A percentile compares a stretch with the other conserved stretches of the same genome.
Conservation (phyloP, 1,140 invertebrate species). For the Luehdorfia chinensis region DNA sequence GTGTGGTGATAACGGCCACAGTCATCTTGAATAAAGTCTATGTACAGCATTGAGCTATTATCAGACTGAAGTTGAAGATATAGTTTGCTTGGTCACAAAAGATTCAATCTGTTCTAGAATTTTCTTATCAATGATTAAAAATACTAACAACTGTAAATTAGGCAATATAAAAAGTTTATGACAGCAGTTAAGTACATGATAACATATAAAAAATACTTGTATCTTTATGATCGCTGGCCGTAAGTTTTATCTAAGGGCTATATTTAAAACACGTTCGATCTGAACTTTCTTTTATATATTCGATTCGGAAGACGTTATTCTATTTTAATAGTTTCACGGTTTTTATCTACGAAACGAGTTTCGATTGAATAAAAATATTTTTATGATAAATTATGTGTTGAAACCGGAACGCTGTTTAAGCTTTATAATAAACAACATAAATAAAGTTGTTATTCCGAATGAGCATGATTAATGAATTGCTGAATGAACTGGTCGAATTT, state of each 20-base stretch:
- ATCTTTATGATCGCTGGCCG: conserved; percentile 28
- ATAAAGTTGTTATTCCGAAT: conserved; percentile 8
- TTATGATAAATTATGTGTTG: conserved; percentile 26
- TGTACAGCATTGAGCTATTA: too few relatives aligned
- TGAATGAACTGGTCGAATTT: too few relatives aligned
- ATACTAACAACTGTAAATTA: too few relatives aligned
- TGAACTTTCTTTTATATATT: conserved; percentile 51
- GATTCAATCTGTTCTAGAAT: too few relatives aligned
- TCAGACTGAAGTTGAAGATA: too few relatives aligned
- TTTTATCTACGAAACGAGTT: conserved; percentile 24
- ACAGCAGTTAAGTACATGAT: not conserved
- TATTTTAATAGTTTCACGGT: conserved; percentile 28
- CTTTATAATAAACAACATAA: conserved; percentile 15
- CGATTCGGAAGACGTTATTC: conserved; percentile 24
- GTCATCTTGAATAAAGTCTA: too few relatives aligned
- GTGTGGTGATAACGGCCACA: too few relatives aligned
- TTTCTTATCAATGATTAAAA: too few relatives aligned
- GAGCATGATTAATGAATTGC: too few relatives aligned
- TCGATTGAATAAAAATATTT: conserved; percentile 33
- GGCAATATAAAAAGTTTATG: not conserved
- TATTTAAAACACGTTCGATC: conserved; percentile 40
- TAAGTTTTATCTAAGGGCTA: conserved; percentile 47
- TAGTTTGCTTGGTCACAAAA: too few relatives aligned
- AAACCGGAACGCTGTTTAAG: conserved; percentile 22
- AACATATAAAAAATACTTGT: conserved; percentile 1